A percentile compares a stretch with the other conserved stretches of the same genome.
phyloP scores from a whole-genome alignment of 2,113 vertebrate species.

The Martes martes region DNA sequence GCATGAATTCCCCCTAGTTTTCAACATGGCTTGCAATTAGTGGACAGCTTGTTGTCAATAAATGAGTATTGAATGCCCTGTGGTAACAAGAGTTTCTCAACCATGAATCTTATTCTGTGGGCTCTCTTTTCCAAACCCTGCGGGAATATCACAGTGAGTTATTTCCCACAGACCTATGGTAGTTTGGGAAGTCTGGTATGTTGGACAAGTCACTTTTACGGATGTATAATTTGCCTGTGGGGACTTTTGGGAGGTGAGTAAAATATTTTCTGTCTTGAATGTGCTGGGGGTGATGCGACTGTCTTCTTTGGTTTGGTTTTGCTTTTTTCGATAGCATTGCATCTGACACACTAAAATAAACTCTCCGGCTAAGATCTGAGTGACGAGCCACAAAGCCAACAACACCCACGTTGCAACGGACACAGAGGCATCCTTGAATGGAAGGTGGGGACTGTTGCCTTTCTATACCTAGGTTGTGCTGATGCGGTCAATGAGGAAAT shows the following conservation, averaged over 20 bases:
- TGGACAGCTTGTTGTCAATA: background rate
- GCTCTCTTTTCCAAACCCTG: no score
- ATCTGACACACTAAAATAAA: background rate
- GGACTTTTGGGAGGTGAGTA: background rate
- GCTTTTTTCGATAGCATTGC: background rate
- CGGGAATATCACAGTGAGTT: fast-evolving
- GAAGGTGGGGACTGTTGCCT: background rate
- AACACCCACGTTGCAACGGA: fast-evolving
- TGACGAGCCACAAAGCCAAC: fast-evolving
- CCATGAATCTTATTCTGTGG: background rate
- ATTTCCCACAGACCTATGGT: background rate
- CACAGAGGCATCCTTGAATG: background rate
- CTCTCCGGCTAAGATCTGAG: background rate
- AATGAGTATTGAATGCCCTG: no score
- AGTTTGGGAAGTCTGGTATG: background rate
- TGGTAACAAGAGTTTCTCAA: background rate
- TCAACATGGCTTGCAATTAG: background rate
- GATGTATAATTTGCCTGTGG: background rate
- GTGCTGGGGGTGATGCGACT: background rate
- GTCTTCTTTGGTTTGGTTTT: background rate
- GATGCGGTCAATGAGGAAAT: fast-evolving
- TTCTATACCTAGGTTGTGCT: background rate
- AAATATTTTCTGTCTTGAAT: background rate
- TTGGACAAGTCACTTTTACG: background rate
- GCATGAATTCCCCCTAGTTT: background rate